A percentile compares a stretch with the other conserved stretches of the same genome.
phyloP scores from a whole-genome alignment of 1,140 invertebrate genomes.

The Conus betulinus region DNA sequence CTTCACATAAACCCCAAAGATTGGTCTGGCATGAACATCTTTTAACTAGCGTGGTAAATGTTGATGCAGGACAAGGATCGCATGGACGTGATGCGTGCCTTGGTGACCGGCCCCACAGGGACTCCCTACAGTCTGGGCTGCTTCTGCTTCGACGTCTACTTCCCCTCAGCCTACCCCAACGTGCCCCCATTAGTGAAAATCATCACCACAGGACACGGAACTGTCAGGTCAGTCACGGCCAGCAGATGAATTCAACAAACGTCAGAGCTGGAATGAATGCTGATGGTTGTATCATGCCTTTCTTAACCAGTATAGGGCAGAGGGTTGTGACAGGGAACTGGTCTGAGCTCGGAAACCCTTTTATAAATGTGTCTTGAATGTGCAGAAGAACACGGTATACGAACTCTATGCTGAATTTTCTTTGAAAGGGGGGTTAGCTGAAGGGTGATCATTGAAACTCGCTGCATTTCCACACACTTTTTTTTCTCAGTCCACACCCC shows the following conservation, averaged over 20 bases:
- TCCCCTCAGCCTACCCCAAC: slow-evolving; percentile 65
- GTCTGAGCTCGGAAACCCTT: background rate
- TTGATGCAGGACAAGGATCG: slow-evolving; percentile 60
- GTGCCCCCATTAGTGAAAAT: slow-evolving; percentile 65
- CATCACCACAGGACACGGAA: slow-evolving; percentile 63
- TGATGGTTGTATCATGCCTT: background rate
- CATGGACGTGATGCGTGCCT: slow-evolving; percentile 59
- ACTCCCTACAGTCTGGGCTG: slow-evolving; percentile 72
- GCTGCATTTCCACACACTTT: too few species aligned
- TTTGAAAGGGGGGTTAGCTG: too few species aligned
- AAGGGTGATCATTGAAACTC: too few species aligned
- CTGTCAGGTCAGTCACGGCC: slow-evolving; percentile 48
- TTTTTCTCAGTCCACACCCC: too few species aligned
- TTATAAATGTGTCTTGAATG: too few species aligned
- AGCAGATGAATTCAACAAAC: background rate
- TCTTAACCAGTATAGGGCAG: background rate
- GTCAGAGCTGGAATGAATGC: background rate
- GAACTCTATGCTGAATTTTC: too few species aligned
- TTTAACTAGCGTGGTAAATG: too few species aligned
- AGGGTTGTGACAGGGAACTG: background rate
- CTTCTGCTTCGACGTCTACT: slow-evolving; percentile 71
- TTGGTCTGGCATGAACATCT: too few species aligned
- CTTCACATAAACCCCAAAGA: too few species aligned
- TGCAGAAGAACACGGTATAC: too few species aligned
- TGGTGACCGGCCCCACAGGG: slow-evolving; percentile 66